Percentiles rank a stretch among this genome's conserved stretches.
phyloP scores from a whole-genome alignment of 1,140 invertebrate genomes.

The Harlomillsia oculata region DNA sequence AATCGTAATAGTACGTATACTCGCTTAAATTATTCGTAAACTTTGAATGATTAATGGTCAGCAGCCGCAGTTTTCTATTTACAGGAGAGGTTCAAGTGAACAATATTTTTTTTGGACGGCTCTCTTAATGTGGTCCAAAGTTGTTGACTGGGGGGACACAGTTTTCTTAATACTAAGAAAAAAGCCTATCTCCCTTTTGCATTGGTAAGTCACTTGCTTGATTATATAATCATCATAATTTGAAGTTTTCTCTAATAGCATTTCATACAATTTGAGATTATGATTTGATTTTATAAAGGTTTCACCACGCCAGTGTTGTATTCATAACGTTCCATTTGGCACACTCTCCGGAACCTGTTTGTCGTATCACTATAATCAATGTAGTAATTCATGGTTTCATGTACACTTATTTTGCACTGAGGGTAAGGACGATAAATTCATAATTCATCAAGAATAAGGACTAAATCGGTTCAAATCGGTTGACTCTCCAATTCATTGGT shows the following conservation, averaged over 20 bases:
- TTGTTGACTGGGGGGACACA: slow-evolving; percentile 18
- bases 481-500: background rate
- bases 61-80: background rate
- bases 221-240: background rate
- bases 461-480: too few species aligned
- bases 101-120: slow-evolving; percentile 1
- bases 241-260: too few species aligned
- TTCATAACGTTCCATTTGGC: slow-evolving; percentile 1
- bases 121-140: slow-evolving; percentile 7
- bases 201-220: slow-evolving; percentile 14
- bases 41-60: too few species aligned
- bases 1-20: too few species aligned
- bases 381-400: slow-evolving; percentile 3
- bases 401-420: slow-evolving; percentile 7
- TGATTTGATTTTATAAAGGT: slow-evolving; percentile 46
- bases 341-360: background rate
- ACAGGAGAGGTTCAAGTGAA: background rate
- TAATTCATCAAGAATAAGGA: too few species aligned
- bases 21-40: too few species aligned
- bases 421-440: background rate
- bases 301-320: slow-evolving; percentile 45
- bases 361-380: slow-evolving; percentile 3
- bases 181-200: slow-evolving; percentile 19
- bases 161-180: slow-evolving; percentile 29
- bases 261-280: background rate